These are phyloP conservation scores for Sericinus montela DNA, from an alignment of 2,888 invertebrate species.

Conservation along the genomic window DNA sequence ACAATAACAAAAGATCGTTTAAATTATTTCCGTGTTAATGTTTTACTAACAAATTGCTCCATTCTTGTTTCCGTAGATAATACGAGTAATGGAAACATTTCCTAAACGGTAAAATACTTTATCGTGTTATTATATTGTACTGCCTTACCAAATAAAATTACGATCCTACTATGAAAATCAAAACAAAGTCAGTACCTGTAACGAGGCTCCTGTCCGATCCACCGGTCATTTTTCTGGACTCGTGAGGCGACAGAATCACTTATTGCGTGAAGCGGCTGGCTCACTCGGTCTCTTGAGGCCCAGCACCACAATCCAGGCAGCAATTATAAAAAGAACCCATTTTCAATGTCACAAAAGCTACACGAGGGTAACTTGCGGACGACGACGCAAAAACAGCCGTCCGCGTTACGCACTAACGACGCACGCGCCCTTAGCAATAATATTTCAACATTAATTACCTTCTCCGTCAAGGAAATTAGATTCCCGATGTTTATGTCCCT, in stretches of 20 bases:
- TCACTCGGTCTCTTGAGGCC: conserved; percentile 54
- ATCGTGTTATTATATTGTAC: no score
- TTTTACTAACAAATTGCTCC: no score
- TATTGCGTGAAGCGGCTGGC: conserved; percentile 44
- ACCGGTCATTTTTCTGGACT: conserved; percentile 58
- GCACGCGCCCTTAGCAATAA: conserved; percentile 62
- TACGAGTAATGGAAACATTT: no score
- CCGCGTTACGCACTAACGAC: conserved; percentile 53
- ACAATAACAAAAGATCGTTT: no score
- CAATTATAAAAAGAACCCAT: conserved; percentile 77
- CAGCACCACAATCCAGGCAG: conserved; percentile 74
- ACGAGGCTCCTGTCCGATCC: conserved; percentile 60
- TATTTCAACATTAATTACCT: conserved; percentile 74
- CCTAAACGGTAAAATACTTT: no score
- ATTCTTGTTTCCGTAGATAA: no score
- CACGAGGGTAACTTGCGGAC: conserved; percentile 62
- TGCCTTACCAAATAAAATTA: conserved; percentile 16
- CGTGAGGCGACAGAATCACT: conserved; percentile 41
- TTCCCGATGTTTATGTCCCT: conserved; percentile 74
- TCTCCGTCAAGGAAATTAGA: conserved; percentile 71
- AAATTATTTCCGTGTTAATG: no score
- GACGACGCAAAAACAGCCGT: conserved; percentile 49
- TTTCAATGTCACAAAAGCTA: conserved; percentile 75
- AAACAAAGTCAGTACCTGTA: conserved; percentile 60
- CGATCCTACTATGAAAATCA: no score